Evolutionary conservation across 2,113 vertebrate genomes (phyloP), one percentile per base, ranked within the genome.

Genomic region (Sialia sialis): DNA sequence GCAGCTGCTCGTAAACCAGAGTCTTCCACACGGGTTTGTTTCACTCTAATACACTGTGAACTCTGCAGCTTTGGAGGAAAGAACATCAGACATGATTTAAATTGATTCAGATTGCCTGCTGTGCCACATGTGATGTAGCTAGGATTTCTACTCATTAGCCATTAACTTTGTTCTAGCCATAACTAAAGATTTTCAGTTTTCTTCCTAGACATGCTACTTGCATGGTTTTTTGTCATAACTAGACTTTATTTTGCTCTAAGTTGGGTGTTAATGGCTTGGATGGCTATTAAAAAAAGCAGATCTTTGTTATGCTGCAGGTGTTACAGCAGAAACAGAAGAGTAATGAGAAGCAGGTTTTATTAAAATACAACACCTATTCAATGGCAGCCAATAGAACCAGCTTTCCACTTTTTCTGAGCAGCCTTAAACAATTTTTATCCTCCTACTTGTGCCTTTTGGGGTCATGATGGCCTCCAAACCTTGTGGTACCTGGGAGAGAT

Each of bases 1-100:
- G 81, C 89, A 72, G 89, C 81, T 92, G 89, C 94, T 89, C 16
- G 1, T 64, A 87, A 94, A 84, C n/a, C 87, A 73, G 82, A 32
- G 8, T 41, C 64, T 72, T 94, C 74, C 56, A 8, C 77, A 13
- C 15, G 7, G 70, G 38, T 70, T 58, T 43, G 21, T 34, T 85
- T 84, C 11, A 0, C 49, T 38, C 1, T 10, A 19, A 23, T 41
- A 23, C 0, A 0, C 79, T 34, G 0, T 23, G 54, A 80, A 14
- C 69, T 36, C 64, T 25, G 3, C 32, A 56, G 20, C 36, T 66
- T 72, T n/a, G 76, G 55, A 39, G 86, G 90, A 48, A 6, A 52
- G 36, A 83, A 51, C 68, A 25, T 81, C 80, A 76, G 76, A 34
- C 36, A 7, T 6, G 46, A 56, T 69, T 48, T 54, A 58, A 86